Base-by-base conservation (phyloP, 2,888 invertebrate genomes). In the Polydrusus pterygomalis region DNA sequence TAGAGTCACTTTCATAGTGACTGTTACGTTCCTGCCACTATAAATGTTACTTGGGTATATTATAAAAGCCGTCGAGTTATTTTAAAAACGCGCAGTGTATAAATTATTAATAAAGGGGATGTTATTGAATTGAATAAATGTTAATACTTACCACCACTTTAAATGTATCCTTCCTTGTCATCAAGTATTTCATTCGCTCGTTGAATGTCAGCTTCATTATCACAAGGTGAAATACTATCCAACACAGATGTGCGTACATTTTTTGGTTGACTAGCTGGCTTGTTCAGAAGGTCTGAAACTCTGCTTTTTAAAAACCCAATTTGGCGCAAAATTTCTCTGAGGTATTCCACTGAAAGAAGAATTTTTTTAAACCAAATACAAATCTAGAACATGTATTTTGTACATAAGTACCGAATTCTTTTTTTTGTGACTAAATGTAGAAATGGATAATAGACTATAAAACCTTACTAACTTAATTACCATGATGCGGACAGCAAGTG, bases 401-500 rank as follows among this genome's bases (percentile, higher is more conserved):
- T n/a, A n/a, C n/a, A n/a, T n/a, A n/a, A n/a, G n/a, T n/a, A n/a
- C n/a, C n/a, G n/a, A n/a, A n/a, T n/a, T n/a, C n/a, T n/a, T n/a
- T n/a, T n/a, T n/a, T n/a, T n/a, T n/a, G n/a, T n/a, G n/a, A n/a
- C n/a, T n/a, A n/a, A n/a, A n/a, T n/a, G n/a, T n/a, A n/a, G n/a
- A n/a, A n/a, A n/a, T n/a, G n/a, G n/a, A n/a, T n/a, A n/a, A n/a
- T n/a, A n/a, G n/a, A 43, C 13, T 11, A 43, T 43, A 43, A 43
- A 43, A 43, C 43, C 43, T 43, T 43, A 43, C 9, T 43, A 43
- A 43, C 43, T 43, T 43, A 38, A 9, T 9, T 38, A 43, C 43
- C 43, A 43, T 43, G 43, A 43, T 43, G 43, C 43, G 43, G 43
- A 43, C 43, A 43, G 43, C 43, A 43, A 43, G 43, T 43, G 43